Conservation (phyloP, 2,113 vertebrate species). For the Microcebus ravelobensis region DNA sequence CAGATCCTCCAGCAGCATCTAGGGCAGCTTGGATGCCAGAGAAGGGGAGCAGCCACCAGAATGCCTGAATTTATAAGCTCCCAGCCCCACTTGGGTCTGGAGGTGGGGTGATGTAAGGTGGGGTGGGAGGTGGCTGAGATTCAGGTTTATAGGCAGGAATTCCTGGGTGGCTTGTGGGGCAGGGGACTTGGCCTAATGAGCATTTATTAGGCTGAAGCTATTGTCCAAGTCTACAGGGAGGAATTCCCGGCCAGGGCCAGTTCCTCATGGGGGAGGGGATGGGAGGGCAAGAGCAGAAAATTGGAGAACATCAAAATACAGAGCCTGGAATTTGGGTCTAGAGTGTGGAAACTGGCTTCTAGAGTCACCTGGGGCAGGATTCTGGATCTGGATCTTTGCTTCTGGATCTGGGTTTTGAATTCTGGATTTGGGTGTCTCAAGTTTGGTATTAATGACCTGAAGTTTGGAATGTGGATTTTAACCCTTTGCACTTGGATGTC, state of each 20-base stretch:
- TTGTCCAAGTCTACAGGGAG: slow-evolving; percentile 41
- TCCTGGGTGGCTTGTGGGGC: slow-evolving; percentile 22
- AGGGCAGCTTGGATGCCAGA: background rate
- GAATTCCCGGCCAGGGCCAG: background rate
- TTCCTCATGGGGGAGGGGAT: background rate
- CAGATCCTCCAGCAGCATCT: slow-evolving; percentile 30
- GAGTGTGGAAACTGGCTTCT: background rate
- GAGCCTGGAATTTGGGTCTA: background rate
- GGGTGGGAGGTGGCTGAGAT: slow-evolving; percentile 1
- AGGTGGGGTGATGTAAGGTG: background rate
- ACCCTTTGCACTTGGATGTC: background rate
- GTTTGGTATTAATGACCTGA: background rate
- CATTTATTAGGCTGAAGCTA: slow-evolving; percentile 67
- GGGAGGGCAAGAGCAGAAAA: background rate
- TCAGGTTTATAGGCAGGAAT: slow-evolving; percentile 61
- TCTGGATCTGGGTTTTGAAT: background rate
- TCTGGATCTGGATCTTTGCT: background rate
- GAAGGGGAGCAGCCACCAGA: background rate
- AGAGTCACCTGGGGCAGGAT: background rate
- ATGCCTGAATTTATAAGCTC: slow-evolving; percentile 66
- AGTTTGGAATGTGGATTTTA: background rate
- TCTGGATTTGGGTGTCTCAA: background rate
- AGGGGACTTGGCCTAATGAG: slow-evolving; percentile 53
- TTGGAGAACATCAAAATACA: background rate
- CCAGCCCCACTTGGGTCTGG: background rate